Evolutionary conservation across 2,797 vertebrate genomes (phyloP), one percentile per base, ranked within the genome.

Genomic region (Uromys caudimaculatus): DNA sequence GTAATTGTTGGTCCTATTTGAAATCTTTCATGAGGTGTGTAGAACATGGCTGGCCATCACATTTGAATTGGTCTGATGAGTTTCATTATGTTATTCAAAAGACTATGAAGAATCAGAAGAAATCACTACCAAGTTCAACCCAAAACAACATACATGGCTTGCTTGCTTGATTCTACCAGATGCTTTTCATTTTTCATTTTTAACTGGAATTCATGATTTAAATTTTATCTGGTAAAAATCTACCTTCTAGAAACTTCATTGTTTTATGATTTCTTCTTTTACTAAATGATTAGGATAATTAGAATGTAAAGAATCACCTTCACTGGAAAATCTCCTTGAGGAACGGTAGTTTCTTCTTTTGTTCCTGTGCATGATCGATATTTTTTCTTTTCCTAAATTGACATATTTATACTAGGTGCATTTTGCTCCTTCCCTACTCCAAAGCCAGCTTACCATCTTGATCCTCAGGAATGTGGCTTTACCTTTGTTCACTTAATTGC

Each of bases 101-200:
- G 96, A 47, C 1, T 35, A 69, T 87, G 47, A 79, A 78, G 58
- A 69, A 93, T 52, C 87, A 60, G 21, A 75, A 27, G 71, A 75
- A 95, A 81, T 35, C 10, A 92, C 81, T 95, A 88, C 38, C 23
- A 95, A 92, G 85, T 67, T 97, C 56, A 83, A 14, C 2, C 56
- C 78, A 79, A 92, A 97, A 91, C 67, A 92, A 79, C 64, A 1
- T 24, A 69, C 23, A 41, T 50, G 41, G 47, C 2, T 92, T 96
- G 58, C 1, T 92, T 96, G 85, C 90, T 96, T 0, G 52, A 58
- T 92, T 4, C 54, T 96, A 69, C 67, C 14, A 87, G 87, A 77
- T 54, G 14, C 91, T 96, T 97, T 98, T 96, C 21, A 95, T 64
- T 94, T 77, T 90, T 71, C 78, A 19, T 91, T 75, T 92, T 19